Evolutionary conservation across 2,888 invertebrate genomes (phyloP), one percentile per base, ranked within the genome.

Genomic region (Thumatha senex): DNA sequence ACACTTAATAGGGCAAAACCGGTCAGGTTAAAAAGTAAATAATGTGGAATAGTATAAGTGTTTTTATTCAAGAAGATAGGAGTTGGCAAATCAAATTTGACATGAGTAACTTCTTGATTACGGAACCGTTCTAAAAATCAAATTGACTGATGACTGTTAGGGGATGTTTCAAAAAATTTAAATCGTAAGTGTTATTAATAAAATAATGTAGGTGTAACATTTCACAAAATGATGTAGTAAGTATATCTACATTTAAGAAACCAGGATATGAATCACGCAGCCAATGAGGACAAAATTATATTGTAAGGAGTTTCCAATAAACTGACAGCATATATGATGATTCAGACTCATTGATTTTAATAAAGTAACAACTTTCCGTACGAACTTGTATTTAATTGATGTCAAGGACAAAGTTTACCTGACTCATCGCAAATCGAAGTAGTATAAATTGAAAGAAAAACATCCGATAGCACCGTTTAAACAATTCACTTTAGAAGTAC

Each of bases 241-340:
- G 18, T 46, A 11, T 51, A 10, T 40, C 34, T 12, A 35, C 15
- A 29, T 18, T 42, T 65, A 40, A 42, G 34, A 61, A 30, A 51
- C 13, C 54, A 56, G 51, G 56, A 59, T 50, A 42, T 68, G 67
- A 69, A 47, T 63, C 59, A 63, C 46, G 10, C 40, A 14, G 40
- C 48, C 15, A 47, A 43, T 48, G 45, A 54, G 55, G 55, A 52
- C 50, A 54, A 44, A 10, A 44, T 51, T 55, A 46, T 12, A 11
- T 1, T 1, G 1, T n/a, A 24, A n/a, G n/a, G n/a, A 5, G 13
- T n/a, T 18, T 12, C 31, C 24, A 46, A 63, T 54, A 15, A 35
- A 40, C 11, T 29, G 38, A 46, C n/a, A 41, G 11, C 18, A 24
- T 24, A 24, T 8, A 31, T 31, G 40, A 11, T 54, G 51, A 60